Base-by-base conservation (phyloP, 2,797 vertebrate genomes). In the Phylloscopus collybita region DNA sequence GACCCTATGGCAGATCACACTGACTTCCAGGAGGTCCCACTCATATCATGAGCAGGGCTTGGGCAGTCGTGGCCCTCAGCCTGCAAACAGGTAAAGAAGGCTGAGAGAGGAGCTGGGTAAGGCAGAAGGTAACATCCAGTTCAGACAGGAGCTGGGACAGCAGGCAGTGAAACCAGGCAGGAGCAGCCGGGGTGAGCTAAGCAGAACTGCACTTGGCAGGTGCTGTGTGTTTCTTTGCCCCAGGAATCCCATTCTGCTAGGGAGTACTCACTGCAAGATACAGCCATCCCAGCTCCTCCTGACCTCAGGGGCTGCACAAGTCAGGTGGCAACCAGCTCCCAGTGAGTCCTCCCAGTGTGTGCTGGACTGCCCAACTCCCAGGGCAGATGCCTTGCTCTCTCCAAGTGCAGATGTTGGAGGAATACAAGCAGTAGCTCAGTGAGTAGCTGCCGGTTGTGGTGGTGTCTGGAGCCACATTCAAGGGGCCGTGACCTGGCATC, bases 31-130 rank as follows among this genome's bases (percentile, higher is more conserved):
- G 14, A 81, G 40, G 56, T 62, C 40, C 10, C n/a, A 34, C 44
- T 80, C 4, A 1, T 2, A 47, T 3, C 17, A 21, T 0, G 2
- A n/a, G 56, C 26, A 32, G 65, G 32, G 38, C 69, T 70, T 25
- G 29, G 69, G 42, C 18, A 71, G 44, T 9, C 0, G 0, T 30
- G 47, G 32, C 34, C 22, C 34, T 88, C 54, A 64, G 75, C 64
- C 45, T 34, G 64, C 64, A 59, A 34, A 50, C 0, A 62, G 51
- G 36, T 22, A 89, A 66, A 80, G 72, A 26, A 72, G 32, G 29
- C 30, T 88, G 54, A 72, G 38, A 67, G 23, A 78, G 51, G 21
- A 80, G 70, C 40, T 54, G 45, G 22, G 16, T 34, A 21, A 73
- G 16, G 87, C 34, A 70, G 67, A 80, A 83, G 30, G 17, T 10